These are phyloP conservation scores for Lepisosteus osseus DNA, from an alignment of 2,113 vertebrate genomes.

Conservation along the genomic window DNA sequence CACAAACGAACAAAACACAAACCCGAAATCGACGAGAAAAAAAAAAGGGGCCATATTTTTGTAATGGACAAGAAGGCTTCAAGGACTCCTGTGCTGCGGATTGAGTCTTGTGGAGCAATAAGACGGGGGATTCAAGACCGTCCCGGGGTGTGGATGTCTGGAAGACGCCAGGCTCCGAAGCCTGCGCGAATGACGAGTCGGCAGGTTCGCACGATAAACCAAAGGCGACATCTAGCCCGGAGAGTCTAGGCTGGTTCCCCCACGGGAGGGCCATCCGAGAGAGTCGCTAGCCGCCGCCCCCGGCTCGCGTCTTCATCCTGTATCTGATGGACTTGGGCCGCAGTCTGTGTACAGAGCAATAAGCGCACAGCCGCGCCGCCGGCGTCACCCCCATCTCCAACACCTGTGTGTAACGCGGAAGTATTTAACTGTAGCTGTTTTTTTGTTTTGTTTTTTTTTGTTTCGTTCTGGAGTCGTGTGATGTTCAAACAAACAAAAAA, in stretches of 20 bases:
- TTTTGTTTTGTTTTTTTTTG: background rate
- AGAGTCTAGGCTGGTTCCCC: constrained; percentile 16
- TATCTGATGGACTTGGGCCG: constrained; percentile 59
- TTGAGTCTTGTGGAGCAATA: background rate
- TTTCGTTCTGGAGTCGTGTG: constrained; percentile 56
- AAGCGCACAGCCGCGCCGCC: constrained; percentile 62
- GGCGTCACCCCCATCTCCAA: constrained; percentile 58
- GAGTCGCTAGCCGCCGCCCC: constrained; percentile 40
- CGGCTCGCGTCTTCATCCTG: constrained; percentile 58
- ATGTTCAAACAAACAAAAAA: constrained; percentile 22
- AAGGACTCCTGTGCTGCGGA: constrained; percentile 62
- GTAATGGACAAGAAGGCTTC: constrained; percentile 66
- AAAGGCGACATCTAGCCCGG: constrained; percentile 66
- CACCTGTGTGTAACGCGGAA: constrained; percentile 56
- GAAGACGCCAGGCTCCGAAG: constrained; percentile 12
- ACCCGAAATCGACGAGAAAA: no score
- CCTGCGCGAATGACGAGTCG: background rate
- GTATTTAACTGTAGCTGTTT: constrained; percentile 80
- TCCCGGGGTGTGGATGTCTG: constrained; percentile 20
- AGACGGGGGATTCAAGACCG: constrained; percentile 28
- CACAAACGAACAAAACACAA: constrained; percentile 35
- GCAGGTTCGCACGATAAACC: constrained; percentile 46
- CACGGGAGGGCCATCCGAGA: constrained; percentile 46
- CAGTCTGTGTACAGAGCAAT: constrained; percentile 94
- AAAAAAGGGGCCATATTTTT: constrained; percentile 72